These are phyloP conservation scores for Grus americana DNA, from an alignment of 2,113 vertebrate genomes.

Conservation along the genomic window DNA sequence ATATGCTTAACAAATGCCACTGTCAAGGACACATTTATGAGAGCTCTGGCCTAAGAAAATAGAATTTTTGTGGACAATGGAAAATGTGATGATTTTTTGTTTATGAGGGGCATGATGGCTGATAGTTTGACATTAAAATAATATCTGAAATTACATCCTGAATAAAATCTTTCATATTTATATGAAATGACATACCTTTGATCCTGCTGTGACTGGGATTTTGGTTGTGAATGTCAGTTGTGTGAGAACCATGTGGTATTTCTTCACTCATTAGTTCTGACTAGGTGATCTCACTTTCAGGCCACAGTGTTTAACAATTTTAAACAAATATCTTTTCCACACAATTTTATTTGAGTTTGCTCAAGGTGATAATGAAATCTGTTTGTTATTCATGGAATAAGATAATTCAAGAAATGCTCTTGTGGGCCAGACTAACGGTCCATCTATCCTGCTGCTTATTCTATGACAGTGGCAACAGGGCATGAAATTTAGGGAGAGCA, in stretches of 20 bases:
- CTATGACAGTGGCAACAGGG: neutral
- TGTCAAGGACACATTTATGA: neutral
- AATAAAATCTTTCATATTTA: neutral
- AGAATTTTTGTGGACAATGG: neutral
- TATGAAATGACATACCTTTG: neutral
- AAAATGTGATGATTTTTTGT: neutral
- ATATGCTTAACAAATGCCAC: neutral
- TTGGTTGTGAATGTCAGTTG: neutral
- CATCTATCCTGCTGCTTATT: neutral
- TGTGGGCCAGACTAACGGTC: neutral
- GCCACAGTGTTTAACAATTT: neutral
- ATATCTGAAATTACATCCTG: neutral
- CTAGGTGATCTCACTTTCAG: neutral
- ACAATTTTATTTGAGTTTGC: neutral
- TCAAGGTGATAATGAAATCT: neutral
- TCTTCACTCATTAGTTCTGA: neutral
- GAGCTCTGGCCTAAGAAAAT: neutral
- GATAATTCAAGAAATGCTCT: neutral
- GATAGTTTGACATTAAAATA: neutral
- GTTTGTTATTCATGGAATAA: neutral
- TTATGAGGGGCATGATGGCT: neutral
- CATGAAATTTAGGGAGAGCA: neutral
- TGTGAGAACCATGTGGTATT: neutral
- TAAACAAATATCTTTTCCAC: neutral
- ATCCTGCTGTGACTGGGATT: neutral